Base-by-base conservation (phyloP, 2,888 invertebrate species). In the Acrobasis suavella region DNA sequence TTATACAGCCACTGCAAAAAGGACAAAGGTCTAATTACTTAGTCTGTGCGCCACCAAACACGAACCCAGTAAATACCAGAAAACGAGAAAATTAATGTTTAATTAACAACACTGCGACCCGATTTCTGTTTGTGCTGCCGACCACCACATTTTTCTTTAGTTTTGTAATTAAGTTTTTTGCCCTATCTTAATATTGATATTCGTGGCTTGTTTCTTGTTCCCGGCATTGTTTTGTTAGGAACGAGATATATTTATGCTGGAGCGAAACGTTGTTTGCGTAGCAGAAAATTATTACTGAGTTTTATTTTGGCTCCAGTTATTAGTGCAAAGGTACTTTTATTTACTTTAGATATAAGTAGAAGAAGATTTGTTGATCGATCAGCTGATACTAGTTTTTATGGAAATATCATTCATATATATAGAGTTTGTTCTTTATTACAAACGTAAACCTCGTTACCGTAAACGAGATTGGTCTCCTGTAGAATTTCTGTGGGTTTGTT, bases 1-100 rank as follows among this genome's bases (percentile, higher is more conserved):
- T 22, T 22, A 22, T 22, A 22, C 22, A 50, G 9, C 22, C 12
- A 15, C 37, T 37, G 37, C 54, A 54, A 54, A 54, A 54, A 54
- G 51, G 51, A 15, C 37, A 51, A 51, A 51, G 51, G 32, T 64
- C 54, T 58, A 46, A 60, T 62, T 61, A 56, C 54, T 54, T 54
- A 16, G 38, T 38, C 58, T 51, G 51, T 38, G 37, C 38, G 38
- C 9, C 37, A 37, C 54, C 54, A 9, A 54, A 54, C 32, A 32
- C 38, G 15, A 38, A 9, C 15, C 54, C 15, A 15, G 38, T 9
- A 54, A 54, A 54, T 15, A 38, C 38, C 38, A 54, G 55, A 55
- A 54, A 54, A 54, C 37, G 9, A 54, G 55, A 50, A 54, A 54
- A 54, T 54, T 54, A 54, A 54, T 54, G 54, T 54, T 54, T 54